Conservation (phyloP, 2,797 vertebrate species). For the Ambastaia sidthimunki region DNA sequence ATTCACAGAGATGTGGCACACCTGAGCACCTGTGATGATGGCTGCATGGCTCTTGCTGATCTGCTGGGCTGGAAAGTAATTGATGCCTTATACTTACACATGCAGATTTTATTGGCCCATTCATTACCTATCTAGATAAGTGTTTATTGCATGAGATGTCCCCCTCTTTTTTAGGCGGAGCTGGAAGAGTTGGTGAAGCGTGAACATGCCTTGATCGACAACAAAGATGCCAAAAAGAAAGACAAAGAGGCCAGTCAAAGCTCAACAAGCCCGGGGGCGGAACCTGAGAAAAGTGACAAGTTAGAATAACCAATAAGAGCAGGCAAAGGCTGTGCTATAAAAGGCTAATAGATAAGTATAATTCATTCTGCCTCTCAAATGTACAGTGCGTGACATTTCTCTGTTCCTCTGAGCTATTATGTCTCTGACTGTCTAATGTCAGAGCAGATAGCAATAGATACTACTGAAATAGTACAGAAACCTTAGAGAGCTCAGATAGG, state of each 20-base stretch:
- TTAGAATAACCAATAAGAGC: slow-evolving; percentile 63
- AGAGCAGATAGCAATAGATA: slow-evolving; percentile 27
- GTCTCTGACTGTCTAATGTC: neutral
- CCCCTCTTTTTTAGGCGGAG: slow-evolving; percentile 76
- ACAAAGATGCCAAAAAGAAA: slow-evolving; percentile 64
- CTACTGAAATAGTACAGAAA: neutral
- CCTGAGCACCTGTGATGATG: slow-evolving; percentile 88
- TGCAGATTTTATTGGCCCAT: neutral
- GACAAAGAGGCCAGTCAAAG: slow-evolving; percentile 46
- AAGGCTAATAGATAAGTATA: neutral
- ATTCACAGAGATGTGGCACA: slow-evolving; percentile 86
- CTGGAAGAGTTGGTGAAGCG: slow-evolving; percentile 84
- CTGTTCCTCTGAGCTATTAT: slow-evolving; percentile 11
- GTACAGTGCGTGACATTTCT: neutral
- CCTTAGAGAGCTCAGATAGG: neutral
- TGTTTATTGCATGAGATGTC: neutral
- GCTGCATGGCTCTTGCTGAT: slow-evolving; percentile 87
- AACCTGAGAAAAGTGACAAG: slow-evolving; percentile 62
- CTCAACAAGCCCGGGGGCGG: slow-evolving; percentile 56
- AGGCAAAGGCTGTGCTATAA: neutral
- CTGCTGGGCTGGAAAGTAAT: slow-evolving; percentile 91
- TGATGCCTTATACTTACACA: neutral
- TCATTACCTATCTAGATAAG: neutral
- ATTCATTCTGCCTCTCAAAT: neutral
- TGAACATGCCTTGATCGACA: slow-evolving; percentile 83